Base-by-base conservation (phyloP, 2,888 invertebrate species). In the Chrysolina americana region DNA sequence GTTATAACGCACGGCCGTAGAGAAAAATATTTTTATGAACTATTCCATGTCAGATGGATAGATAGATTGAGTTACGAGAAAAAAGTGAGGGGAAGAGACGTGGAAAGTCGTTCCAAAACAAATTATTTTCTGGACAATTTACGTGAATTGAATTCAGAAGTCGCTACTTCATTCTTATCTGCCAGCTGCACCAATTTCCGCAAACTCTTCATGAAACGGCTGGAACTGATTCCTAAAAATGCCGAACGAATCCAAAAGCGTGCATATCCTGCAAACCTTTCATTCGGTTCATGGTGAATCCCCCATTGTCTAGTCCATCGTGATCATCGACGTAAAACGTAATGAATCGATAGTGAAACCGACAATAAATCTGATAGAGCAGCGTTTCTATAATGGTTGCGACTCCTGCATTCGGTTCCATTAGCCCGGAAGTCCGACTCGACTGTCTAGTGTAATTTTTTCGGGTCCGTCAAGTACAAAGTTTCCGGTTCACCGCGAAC, bases 381-480 rank as follows among this genome's bases (percentile, higher is more conserved):
- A 53, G 41, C 68, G 41, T 71, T 71, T 64, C 41, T 47, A 53
- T 28, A 66, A 63, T 75, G 47, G n/a, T 23, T 23, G 15, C 21
- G 65, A 63, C n/a, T 36, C 65, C 23, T 44, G 47, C 65, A 66
- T 68, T 53, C 41, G 68, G 41, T 68, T 73, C 21, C 64, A 66
- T 70, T 68, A 48, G 48, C 64, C 76, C 70, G 76, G 76, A 76
- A 68, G 65, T 70, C 21, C 28, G 41, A 68, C 63, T 68, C 28
- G 41, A 68, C 63, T 68, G 62, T 76, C 53, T 68, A 21, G 48
- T 68, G 68, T 68, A 53, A 21, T 48, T 48, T 66, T 76, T 82
- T 81, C 77, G 79, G 81, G 81, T 65, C 77, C 82, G 81, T 82
- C 82, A 81, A 78, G 81, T 79, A 70, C 74, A 79, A 80, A 81